A percentile compares a stretch with the other conserved stretches of the same genome.
Conservation (phyloP, 2,797 vertebrate genomes). For the Trichosurus vulpecula region DNA sequence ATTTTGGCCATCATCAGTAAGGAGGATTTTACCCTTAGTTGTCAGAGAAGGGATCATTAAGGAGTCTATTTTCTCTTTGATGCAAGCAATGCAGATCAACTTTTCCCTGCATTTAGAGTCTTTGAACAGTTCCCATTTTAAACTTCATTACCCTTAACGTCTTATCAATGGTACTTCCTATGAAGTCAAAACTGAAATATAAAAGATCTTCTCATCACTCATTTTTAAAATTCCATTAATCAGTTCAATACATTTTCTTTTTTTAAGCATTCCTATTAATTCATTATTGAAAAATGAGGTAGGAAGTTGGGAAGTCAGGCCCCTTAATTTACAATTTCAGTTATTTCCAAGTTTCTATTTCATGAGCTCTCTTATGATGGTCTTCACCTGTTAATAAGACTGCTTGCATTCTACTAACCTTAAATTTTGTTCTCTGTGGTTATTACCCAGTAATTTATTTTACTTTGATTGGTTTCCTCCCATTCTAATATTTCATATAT, state of each 20-base stretch:
- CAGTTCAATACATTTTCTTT: constrained; percentile 27
- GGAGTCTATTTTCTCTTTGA: constrained; percentile 69
- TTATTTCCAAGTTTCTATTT: not conserved
- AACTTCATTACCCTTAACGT: constrained; percentile 57
- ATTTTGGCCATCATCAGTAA: constrained; percentile 75
- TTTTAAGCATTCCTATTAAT: constrained; percentile 36
- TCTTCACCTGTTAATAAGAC: not conserved
- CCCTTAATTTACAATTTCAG: not conserved
- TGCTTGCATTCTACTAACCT: not conserved
- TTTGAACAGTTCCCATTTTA: constrained; percentile 69
- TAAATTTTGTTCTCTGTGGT: not conserved
- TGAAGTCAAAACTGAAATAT: constrained; percentile 46
- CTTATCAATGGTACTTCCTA: constrained; percentile 60
- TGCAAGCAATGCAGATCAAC: constrained; percentile 56
- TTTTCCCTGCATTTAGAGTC: constrained; percentile 68
- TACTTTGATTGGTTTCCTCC: not conserved
- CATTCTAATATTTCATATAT: not conserved
- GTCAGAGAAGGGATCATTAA: constrained; percentile 77
- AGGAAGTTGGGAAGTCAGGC: constrained; percentile 28
- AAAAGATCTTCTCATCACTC: constrained; percentile 52
- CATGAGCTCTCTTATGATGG: not conserved
- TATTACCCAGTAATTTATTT: not conserved
- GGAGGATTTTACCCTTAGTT: constrained; percentile 74
- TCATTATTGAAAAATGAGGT: constrained; percentile 43
- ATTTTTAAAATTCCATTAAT: constrained; percentile 37